Conservation (phyloP, 2,888 invertebrate genomes). For the Scaptomyza cyrtandrae region DNA sequence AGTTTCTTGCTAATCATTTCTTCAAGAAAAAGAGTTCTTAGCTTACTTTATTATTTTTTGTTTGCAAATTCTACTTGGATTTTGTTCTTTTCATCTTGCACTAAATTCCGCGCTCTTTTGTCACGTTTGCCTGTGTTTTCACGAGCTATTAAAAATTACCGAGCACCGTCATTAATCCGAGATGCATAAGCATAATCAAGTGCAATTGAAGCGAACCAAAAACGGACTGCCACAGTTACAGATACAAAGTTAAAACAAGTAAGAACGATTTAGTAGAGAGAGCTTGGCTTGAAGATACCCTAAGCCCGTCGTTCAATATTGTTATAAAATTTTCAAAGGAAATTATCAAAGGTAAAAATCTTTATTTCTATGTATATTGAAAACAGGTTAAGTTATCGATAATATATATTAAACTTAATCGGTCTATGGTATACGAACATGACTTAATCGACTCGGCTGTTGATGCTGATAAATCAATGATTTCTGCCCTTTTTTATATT, state of each 20-base stretch:
- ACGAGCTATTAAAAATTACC: constrained; percentile 70
- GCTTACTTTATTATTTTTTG: background rate
- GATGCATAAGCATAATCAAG: constrained; percentile 50
- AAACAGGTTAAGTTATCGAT: too few species aligned
- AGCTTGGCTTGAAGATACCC: background rate
- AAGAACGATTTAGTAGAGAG: background rate
- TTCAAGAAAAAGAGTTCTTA: too few species aligned
- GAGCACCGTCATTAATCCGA: constrained; percentile 38
- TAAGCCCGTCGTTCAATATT: background rate
- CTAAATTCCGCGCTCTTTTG: constrained; percentile 36
- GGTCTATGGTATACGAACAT: too few species aligned
- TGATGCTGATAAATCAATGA: too few species aligned
- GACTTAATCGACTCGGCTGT: too few species aligned
- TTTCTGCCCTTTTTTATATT: too few species aligned
- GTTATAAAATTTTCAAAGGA: too few species aligned
- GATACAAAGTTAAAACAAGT: constrained; percentile 12
- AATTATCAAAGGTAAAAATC: too few species aligned
- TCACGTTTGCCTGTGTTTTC: constrained; percentile 67
- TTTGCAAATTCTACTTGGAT: background rate
- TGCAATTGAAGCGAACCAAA: constrained; percentile 54
- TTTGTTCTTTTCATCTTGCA: constrained; percentile 12
- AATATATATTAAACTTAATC: too few species aligned
- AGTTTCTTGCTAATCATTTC: background rate
- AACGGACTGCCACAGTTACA: constrained; percentile 32
- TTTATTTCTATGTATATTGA: too few species aligned